These are phyloP conservation scores for Adela reaumurella DNA, from an alignment of 2,888 invertebrate species.

Conservation along the genomic window DNA sequence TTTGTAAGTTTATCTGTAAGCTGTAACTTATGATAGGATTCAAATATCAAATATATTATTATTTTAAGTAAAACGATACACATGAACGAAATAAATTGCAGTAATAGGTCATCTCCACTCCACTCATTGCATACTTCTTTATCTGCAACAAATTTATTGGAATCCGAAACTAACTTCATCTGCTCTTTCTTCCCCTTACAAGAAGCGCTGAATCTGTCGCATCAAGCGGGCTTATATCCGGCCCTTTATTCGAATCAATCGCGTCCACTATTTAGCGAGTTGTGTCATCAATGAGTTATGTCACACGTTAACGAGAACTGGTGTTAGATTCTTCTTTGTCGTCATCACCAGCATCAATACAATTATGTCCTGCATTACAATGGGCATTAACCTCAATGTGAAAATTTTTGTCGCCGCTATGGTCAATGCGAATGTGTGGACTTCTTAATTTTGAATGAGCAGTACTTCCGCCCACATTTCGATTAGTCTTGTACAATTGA, in stretches of 20 bases:
- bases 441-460: neutral
- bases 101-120: too few relatives aligned
- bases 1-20: too few relatives aligned
- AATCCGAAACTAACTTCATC: slow-evolving; percentile 46
- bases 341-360: too few relatives aligned
- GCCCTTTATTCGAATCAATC: neutral
- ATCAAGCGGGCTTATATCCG: neutral
- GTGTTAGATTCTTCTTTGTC: too few relatives aligned
- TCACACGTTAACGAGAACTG: neutral
- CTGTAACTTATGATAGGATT: too few relatives aligned
- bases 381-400: too few relatives aligned
- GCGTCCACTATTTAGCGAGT: neutral
- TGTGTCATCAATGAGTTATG: neutral
- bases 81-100: too few relatives aligned
- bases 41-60: too few relatives aligned
- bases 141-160: slow-evolving; percentile 30
- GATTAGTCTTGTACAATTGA: slow-evolving; percentile 22
- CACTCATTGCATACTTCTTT: neutral
- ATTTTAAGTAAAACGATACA: too few relatives aligned
- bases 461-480: neutral
- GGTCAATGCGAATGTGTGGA: too few relatives aligned
- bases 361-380: too few relatives aligned
- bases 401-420: neutral
- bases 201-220: neutral
- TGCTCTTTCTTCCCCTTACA: slow-evolving; percentile 19